Percentiles rank a stretch among this genome's conserved stretches.
Evolutionary conservation across 2,797 vertebrate species (phyloP).

Genomic region (Oreortyx pictus): DNA sequence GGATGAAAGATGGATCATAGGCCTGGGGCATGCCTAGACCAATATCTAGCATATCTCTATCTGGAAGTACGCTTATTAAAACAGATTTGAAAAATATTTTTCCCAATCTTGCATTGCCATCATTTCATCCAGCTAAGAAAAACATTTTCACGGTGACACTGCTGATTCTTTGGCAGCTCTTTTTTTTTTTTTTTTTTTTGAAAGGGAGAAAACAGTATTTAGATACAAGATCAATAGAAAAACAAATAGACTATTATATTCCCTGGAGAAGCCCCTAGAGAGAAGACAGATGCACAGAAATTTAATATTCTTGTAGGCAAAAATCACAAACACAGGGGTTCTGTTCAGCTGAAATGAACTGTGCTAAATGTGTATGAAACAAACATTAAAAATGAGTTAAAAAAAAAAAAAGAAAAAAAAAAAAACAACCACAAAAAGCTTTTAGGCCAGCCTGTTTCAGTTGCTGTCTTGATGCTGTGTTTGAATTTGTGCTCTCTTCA

Average conservation of each 20-base stretch:
- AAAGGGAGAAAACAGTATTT: slow-evolving; percentile 65
- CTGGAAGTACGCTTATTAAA: slow-evolving; percentile 70
- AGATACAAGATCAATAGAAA: slow-evolving; percentile 69
- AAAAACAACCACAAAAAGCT: neutral
- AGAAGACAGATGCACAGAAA: slow-evolving; percentile 51
- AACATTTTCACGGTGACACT: slow-evolving; percentile 68
- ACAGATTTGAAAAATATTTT: slow-evolving; percentile 65
- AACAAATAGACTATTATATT: slow-evolving; percentile 71
- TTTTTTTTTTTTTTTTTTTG: slow-evolving; percentile 53
- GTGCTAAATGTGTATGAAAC: slow-evolving; percentile 50
- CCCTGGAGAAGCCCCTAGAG: slow-evolving; percentile 49
- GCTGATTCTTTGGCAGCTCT: slow-evolving; percentile 61
- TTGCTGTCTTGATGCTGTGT: neutral
- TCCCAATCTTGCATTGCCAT: slow-evolving; percentile 58
- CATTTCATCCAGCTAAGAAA: slow-evolving; percentile 50
- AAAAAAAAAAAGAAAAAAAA: neutral
- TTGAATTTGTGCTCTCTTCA: slow-evolving; percentile 49
- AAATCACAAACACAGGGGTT: slow-evolving; percentile 58
- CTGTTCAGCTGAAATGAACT: slow-evolving; percentile 51
- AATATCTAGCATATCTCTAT: slow-evolving; percentile 48
- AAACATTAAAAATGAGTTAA: slow-evolving; percentile 42
- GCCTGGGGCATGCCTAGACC: slow-evolving; percentile 69
- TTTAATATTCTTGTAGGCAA: slow-evolving; percentile 70
- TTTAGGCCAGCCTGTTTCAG: neutral
- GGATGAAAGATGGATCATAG: slow-evolving; percentile 74